Percentiles rank a stretch among this genome's conserved stretches.
phyloP scores from a whole-genome alignment of 2,888 invertebrate genomes.

The Lissonota sp. region DNA sequence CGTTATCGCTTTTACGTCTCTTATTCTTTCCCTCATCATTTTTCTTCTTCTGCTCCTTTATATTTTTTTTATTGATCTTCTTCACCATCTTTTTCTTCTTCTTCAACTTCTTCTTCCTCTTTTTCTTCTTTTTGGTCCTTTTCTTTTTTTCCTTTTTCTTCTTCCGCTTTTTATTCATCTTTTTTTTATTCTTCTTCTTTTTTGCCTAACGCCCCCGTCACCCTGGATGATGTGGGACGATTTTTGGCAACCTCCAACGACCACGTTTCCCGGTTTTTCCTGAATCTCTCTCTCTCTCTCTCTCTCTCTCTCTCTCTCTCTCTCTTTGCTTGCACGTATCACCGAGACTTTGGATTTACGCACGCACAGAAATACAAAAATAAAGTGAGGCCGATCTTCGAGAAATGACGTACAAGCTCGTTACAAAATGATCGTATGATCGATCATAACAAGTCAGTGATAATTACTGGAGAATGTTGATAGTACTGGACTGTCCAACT shows the following conservation, averaged over 20 bases:
- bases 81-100: not conserved
- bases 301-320: not conserved
- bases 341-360: not conserved
- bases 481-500: no score
- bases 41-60: not conserved
- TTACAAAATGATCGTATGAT: no score
- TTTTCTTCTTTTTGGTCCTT: no score
- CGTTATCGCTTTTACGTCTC: slow-evolving; percentile 7
- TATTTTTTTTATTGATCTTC: not conserved
- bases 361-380: slow-evolving; percentile 34
- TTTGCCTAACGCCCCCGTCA: no score
- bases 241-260: slow-evolving; percentile 38
- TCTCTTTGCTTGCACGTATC: no score
- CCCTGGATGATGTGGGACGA: slow-evolving; percentile 14
- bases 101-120: no score
- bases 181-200: no score
- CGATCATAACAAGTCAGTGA: no score
- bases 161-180: no score
- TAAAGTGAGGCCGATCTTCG: slow-evolving; percentile 15
- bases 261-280: slow-evolving; percentile 33
- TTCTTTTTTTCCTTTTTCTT: no score
- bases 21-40: not conserved
- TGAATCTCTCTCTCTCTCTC: not conserved
- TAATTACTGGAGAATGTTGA: no score
- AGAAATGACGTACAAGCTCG: slow-evolving; percentile 21